A percentile compares a stretch with the other conserved stretches of the same genome.
These are phyloP conservation scores for Nematopogon swammerdamellus DNA, from an alignment of 2,888 invertebrate genomes.

Conservation along the genomic window DNA sequence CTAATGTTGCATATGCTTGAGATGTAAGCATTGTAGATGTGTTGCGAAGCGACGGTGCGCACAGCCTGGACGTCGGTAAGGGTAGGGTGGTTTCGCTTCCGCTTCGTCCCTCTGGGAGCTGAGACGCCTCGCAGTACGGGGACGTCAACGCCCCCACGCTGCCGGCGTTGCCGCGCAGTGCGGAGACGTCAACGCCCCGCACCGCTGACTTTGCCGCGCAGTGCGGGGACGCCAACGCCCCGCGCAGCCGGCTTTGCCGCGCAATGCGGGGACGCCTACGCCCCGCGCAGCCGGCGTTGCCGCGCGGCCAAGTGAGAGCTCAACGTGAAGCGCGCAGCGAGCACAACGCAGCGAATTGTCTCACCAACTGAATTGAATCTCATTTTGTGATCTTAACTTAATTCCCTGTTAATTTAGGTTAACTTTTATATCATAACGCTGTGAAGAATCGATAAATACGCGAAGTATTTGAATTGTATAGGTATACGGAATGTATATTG, in stretches of 20 bases:
- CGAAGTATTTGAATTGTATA: conserved; percentile 47
- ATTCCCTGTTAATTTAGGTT: conserved; percentile 58
- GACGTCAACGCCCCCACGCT: too few relatives aligned
- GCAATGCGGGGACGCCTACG: conserved; percentile 29
- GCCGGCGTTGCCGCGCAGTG: too few relatives aligned
- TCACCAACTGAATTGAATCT: conserved; percentile 30
- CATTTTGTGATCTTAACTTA: conserved; percentile 59
- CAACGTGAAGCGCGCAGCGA: neutral
- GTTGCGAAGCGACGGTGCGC: too few relatives aligned
- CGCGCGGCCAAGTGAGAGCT: conserved; percentile 17
- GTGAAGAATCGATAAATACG: conserved; percentile 48
- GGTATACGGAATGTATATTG: conserved; percentile 54
- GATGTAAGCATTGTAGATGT: too few relatives aligned
- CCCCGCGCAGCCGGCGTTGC: conserved; percentile 44
- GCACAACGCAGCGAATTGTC: neutral
- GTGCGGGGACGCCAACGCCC: conserved; percentile 26
- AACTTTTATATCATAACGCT: conserved; percentile 58
- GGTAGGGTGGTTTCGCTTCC: too few relatives aligned
- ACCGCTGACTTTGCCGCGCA: too few relatives aligned
- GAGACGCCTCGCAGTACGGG: too few relatives aligned
- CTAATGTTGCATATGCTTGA: too few relatives aligned
- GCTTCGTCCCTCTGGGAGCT: too few relatives aligned
- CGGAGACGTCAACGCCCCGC: too few relatives aligned
- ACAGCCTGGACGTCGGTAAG: too few relatives aligned
- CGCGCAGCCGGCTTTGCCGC: conserved; percentile 49